These are phyloP conservation scores for Sebastes matsubarae DNA, from an alignment of 2,797 vertebrate genomes.

Conservation along the genomic window DNA sequence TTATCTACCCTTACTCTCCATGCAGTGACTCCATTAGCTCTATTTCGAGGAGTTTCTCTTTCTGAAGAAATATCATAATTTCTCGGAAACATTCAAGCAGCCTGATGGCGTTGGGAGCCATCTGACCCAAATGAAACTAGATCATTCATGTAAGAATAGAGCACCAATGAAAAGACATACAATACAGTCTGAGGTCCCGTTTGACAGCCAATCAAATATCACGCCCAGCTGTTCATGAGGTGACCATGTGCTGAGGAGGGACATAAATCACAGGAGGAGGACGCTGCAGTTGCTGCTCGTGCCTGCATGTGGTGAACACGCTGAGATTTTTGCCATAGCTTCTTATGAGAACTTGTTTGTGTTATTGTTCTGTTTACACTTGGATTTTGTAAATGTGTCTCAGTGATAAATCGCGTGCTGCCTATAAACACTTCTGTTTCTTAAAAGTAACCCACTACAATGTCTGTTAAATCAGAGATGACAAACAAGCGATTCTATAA, in stretches of 20 bases:
- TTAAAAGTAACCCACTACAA: neutral
- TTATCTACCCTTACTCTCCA: neutral
- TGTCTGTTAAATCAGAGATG: neutral
- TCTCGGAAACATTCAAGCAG: slow-evolving; percentile 14
- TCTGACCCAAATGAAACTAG: slow-evolving; percentile 64
- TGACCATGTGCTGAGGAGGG: slow-evolving; percentile 66
- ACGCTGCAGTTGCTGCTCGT: slow-evolving; percentile 68
- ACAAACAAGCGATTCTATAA: neutral
- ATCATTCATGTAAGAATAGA: slow-evolving; percentile 69
- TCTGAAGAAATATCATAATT: slow-evolving; percentile 8
- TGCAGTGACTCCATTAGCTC: neutral
- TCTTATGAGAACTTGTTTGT: slow-evolving; percentile 57
- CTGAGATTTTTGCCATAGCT: slow-evolving; percentile 65
- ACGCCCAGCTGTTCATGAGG: slow-evolving; percentile 76
- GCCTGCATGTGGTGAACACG: slow-evolving; percentile 53
- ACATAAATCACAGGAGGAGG: slow-evolving; percentile 72
- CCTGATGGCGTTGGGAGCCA: slow-evolving; percentile 10
- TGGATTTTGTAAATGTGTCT: slow-evolving; percentile 26
- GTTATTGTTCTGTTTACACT: slow-evolving; percentile 65
- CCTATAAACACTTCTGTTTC: slow-evolving; percentile 10
- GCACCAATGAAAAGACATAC: slow-evolving; percentile 66
- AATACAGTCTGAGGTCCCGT: slow-evolving; percentile 45
- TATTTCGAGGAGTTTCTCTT: neutral
- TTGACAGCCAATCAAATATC: slow-evolving; percentile 71
- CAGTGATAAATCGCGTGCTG: slow-evolving; percentile 1